phyloP scores from a whole-genome alignment of 2,888 invertebrate genomes.

The Lasioglossum morio region DNA sequence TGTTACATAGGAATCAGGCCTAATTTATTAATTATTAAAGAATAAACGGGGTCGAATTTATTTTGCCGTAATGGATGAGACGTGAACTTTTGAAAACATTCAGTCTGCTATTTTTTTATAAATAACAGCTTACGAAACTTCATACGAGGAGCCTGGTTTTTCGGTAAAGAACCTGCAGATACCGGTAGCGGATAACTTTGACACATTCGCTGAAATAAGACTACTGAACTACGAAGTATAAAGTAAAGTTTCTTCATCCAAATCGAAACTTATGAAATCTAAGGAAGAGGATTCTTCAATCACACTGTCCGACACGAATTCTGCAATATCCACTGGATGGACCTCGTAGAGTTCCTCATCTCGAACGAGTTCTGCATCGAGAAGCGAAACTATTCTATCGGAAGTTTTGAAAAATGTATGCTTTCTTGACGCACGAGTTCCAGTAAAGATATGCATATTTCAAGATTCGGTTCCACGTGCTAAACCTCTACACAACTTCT shows the following conservation, averaged over 20 bases:
- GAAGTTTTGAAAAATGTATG: neutral
- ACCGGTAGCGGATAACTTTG: neutral
- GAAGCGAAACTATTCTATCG: neutral
- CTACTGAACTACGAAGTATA: neutral
- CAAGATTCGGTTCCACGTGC: neutral
- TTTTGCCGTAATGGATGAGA: too few relatives aligned
- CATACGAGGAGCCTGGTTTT: neutral
- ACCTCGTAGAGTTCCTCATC: neutral
- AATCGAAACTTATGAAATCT: conserved; percentile 10
- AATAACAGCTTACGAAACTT: neutral
- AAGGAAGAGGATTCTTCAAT: neutral
- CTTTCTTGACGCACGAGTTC: neutral
- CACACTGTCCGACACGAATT: conserved; percentile 7
- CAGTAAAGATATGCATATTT: neutral
- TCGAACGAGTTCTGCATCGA: neutral
- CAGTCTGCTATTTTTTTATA: neutral
- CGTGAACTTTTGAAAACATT: too few relatives aligned
- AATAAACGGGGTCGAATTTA: too few relatives aligned
- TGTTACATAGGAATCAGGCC: too few relatives aligned
- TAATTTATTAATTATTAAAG: too few relatives aligned
- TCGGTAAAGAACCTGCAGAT: neutral
- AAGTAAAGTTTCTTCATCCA: conserved; percentile 1
- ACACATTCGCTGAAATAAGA: neutral
- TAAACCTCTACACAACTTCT: too few relatives aligned
- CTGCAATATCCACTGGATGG: neutral